Base-by-base conservation (phyloP, 1,140 invertebrate genomes). In the Pseudomyrmex dendroicus region DNA sequence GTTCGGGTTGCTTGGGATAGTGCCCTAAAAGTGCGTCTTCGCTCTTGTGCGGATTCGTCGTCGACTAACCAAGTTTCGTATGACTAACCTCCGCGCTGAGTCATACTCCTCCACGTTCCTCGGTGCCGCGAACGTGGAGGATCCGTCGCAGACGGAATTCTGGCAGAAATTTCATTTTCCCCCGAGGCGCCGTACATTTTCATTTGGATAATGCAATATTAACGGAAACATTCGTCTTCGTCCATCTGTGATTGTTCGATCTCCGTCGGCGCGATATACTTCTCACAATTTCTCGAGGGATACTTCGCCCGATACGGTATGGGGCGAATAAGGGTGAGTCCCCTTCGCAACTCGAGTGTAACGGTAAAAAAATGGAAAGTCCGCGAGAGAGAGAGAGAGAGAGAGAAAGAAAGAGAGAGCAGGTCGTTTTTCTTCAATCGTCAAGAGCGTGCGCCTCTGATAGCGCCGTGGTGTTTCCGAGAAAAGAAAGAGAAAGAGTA, bases 11-110 rank as follows among this genome's bases (percentile, higher is more conserved):
- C 78, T 35, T 62, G 77, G 80, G 61, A 87, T 74, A 87, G 87
- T 70, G 83, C 89, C 89, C 89, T 89, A 90, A 90, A 90, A 90
- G 89, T 90, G 89, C 89, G 54, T 46, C 72, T 48, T 78, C 52
- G 85, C 84, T 89, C 73, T 90, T 90, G 87, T 90, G 86, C 74
- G 90, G 90, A 90, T 90, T 90, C 89, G 52, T 90, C 89, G 52
- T 74, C 86, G 82, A 35, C 80, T 86, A 64, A 78, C 70, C 70
- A 68, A 90, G 89, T 89, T 87, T 89, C 87, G 84, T 86, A 86
- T 90, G 90, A 90, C 89, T 90, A 90, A 90, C 67, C 76, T 57
- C 73, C 59, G 74, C 70, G 44, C 9, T 87, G 86, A 89, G 52
- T 89, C 87, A 88, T 88, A 67, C 54, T 87, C 61, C 35, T 57